Percentiles rank a stretch among this genome's conserved stretches.
Evolutionary conservation across 2,113 vertebrate genomes (phyloP).

Genomic region (Cromileptes altivelis): DNA sequence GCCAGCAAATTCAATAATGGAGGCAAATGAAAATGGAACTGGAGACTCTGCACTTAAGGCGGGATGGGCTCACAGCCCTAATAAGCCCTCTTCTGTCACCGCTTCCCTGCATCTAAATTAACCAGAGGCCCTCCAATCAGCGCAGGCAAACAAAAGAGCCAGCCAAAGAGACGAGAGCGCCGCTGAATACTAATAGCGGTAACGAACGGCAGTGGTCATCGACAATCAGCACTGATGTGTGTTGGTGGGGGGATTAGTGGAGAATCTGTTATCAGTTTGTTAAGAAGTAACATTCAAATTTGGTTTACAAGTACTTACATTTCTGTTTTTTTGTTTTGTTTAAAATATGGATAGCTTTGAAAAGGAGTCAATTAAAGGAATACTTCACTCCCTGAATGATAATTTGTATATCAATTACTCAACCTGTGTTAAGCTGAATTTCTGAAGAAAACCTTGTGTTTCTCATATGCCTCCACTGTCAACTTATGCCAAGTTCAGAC

Average conservation of each 20-base stretch:
- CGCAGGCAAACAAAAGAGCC: constrained; percentile 73
- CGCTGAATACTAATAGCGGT: constrained; percentile 67
- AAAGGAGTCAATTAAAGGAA: neutral
- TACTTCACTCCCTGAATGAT: too few species aligned
- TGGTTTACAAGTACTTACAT: neutral
- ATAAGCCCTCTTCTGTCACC: constrained; percentile 80
- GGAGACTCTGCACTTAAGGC: constrained; percentile 80
- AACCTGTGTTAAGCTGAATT: too few species aligned
- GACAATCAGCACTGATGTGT: neutral
- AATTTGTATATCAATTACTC: too few species aligned
- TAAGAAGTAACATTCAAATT: neutral
- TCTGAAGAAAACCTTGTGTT: too few species aligned
- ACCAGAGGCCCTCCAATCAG: constrained; percentile 77
- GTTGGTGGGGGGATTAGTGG: neutral
- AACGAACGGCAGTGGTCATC: constrained; percentile 31
- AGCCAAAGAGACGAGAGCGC: constrained; percentile 59
- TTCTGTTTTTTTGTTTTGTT: neutral
- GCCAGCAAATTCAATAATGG: constrained; percentile 80
- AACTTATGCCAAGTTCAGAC: too few species aligned
- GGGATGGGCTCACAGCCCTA: constrained; percentile 68
- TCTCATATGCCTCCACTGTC: too few species aligned
- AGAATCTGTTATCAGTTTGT: constrained; percentile 8
- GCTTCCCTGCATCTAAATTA: constrained; percentile 81
- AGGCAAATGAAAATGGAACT: constrained; percentile 80
- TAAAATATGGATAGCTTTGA: neutral